phyloP scores from a whole-genome alignment of 2,797 vertebrate genomes.

The Hydrolagus colliei region DNA sequence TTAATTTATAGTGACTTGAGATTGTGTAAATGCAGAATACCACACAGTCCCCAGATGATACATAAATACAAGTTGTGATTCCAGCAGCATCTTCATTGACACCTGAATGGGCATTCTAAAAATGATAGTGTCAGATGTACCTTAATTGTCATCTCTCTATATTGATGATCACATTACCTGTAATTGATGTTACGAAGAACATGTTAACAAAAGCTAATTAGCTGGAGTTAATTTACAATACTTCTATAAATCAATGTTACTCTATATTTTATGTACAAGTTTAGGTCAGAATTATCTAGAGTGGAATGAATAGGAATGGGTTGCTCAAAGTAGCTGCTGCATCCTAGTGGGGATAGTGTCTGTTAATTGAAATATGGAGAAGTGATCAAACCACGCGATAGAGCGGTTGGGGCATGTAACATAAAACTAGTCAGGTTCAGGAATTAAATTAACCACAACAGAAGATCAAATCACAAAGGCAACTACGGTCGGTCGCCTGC shows the following conservation, averaged over 20 bases:
- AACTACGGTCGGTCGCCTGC: background rate
- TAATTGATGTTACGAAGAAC: slow-evolving; percentile 26
- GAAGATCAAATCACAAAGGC: slow-evolving; percentile 6
- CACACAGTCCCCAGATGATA: slow-evolving; percentile 10
- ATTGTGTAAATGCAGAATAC: slow-evolving; percentile 12
- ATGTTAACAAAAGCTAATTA: slow-evolving; percentile 33
- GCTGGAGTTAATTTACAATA: slow-evolving; percentile 32
- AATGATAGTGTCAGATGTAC: slow-evolving; percentile 31
- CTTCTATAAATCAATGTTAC: slow-evolving; percentile 25
- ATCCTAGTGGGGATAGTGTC: background rate
- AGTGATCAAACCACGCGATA: background rate
- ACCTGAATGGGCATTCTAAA: slow-evolving; percentile 31
- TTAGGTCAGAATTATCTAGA: slow-evolving; percentile 29
- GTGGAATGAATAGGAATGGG: slow-evolving; percentile 25
- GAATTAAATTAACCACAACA: slow-evolving; percentile 14
- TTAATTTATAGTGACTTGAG: slow-evolving; percentile 2
- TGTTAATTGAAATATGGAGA: slow-evolving; percentile 15
- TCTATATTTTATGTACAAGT: slow-evolving; percentile 25
- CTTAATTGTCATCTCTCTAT: slow-evolving; percentile 30
- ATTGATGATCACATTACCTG: slow-evolving; percentile 31
- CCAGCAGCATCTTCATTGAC: slow-evolving; percentile 27
- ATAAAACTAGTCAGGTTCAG: slow-evolving; percentile 15
- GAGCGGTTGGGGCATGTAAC: background rate
- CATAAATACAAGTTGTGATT: slow-evolving; percentile 25
- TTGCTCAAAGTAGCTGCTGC: background rate